Evolutionary conservation across 2,797 vertebrate genomes (phyloP).

Genomic region (Lithobates pipiens): DNA sequence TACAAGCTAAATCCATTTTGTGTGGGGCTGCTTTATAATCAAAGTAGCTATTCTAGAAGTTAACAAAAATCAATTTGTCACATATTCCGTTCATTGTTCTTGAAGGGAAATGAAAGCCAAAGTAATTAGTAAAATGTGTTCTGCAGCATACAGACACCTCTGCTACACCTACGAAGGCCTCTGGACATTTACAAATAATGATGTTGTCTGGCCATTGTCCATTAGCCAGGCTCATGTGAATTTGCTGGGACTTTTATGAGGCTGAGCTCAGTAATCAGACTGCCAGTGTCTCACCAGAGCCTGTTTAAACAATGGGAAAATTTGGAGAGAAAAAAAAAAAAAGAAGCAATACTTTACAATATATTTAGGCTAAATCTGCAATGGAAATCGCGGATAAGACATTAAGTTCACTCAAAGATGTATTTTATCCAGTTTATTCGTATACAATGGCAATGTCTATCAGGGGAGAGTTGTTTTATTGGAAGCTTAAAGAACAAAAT

Average conservation of each 20-base stretch:
- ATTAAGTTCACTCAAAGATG: constrained; percentile 1
- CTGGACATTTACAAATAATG: constrained; percentile 40
- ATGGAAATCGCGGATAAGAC: constrained; percentile 18
- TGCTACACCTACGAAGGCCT: constrained; percentile 6
- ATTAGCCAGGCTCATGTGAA: constrained; percentile 35
- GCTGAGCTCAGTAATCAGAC: constrained; percentile 35
- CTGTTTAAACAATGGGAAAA: constrained; percentile 40
- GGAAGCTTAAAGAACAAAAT: constrained; percentile 31
- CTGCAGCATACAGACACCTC: background rate
- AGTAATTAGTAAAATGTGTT: constrained; percentile 6
- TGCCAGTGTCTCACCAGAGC: constrained; percentile 42
- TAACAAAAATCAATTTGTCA: no score
- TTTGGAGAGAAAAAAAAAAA: constrained; percentile 32
- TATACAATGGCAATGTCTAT: constrained; percentile 24
- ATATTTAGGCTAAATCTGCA: constrained; percentile 41
- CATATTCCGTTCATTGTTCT: background rate
- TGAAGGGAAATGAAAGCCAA: background rate
- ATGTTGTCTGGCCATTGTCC: constrained; percentile 43
- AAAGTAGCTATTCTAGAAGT: no score
- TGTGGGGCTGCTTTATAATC: no score
- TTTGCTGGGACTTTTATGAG: constrained; percentile 36
- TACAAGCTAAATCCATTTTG: no score
- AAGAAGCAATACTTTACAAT: constrained; percentile 12
- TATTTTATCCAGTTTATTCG: constrained; percentile 24
- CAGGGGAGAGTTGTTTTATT: constrained; percentile 25